These are phyloP conservation scores for Drosophila macrospina DNA, from an alignment of 2,888 invertebrate genomes.

Conservation along the genomic window DNA sequence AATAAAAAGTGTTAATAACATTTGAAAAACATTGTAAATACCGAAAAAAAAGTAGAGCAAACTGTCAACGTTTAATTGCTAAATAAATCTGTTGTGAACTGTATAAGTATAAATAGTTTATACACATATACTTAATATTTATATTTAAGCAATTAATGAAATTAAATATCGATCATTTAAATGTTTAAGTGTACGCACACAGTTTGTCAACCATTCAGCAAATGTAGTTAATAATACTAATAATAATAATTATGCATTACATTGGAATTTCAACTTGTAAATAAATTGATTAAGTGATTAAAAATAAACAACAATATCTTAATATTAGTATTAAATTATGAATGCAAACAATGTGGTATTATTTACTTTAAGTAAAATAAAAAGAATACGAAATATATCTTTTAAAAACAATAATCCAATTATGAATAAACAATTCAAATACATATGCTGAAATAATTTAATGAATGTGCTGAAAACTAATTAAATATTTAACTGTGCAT, in stretches of 20 bases:
- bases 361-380: slow-evolving; percentile 70
- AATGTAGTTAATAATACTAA: slow-evolving; percentile 26
- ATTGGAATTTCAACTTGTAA: slow-evolving; percentile 38
- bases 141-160: slow-evolving; percentile 34
- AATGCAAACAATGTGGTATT: slow-evolving; percentile 64
- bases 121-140: slow-evolving; percentile 22
- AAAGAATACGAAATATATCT: slow-evolving; percentile 12
- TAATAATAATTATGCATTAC: slow-evolving; percentile 17
- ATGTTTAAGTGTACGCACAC: slow-evolving; percentile 62
- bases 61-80: slow-evolving; percentile 60
- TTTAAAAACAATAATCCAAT: slow-evolving; percentile 16
- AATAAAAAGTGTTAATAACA: slow-evolving; percentile 47
- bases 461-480: too few species aligned
- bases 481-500: too few species aligned
- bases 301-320: background rate
- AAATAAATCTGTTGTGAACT: slow-evolving; percentile 71
- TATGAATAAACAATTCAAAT: background rate
- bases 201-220: slow-evolving; percentile 62
- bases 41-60: slow-evolving; percentile 15
- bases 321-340: slow-evolving; percentile 29
- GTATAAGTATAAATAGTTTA: slow-evolving; percentile 21
- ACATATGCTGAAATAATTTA: background rate
- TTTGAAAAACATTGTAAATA: slow-evolving; percentile 32
- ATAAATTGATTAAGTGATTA: slow-evolving; percentile 32
- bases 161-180: slow-evolving; percentile 29